Percentiles rank a stretch among this genome's conserved stretches.
These are phyloP conservation scores for Ridgeia piscesae DNA, from an alignment of 1,140 invertebrate genomes.

Conservation along the genomic window DNA sequence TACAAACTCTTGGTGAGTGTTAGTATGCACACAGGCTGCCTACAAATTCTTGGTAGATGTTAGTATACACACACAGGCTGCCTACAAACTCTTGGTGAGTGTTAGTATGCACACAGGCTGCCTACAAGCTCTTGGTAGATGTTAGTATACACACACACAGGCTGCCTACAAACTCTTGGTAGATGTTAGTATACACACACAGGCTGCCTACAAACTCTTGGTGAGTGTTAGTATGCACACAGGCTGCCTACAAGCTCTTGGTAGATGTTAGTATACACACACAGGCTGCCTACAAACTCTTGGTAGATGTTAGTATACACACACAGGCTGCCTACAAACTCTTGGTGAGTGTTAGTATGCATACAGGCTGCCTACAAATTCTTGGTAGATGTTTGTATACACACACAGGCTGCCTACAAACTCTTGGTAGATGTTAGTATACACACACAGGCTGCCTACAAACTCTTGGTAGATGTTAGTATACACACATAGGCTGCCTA, in stretches of 20 bases:
- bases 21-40: slow-evolving; percentile 74
- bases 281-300: too few species aligned
- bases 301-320: too few species aligned
- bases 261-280: too few species aligned
- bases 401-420: slow-evolving; percentile 89
- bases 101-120: slow-evolving; percentile 69
- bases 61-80: slow-evolving; percentile 73
- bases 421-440: slow-evolving; percentile 71
- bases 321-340: too few species aligned
- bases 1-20: too few species aligned
- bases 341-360: too few species aligned
- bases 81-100: slow-evolving; percentile 84
- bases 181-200: slow-evolving; percentile 58
- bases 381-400: slow-evolving; percentile 65
- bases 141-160: slow-evolving; percentile 62
- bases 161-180: slow-evolving; percentile 89
- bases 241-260: too few species aligned
- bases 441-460: slow-evolving; percentile 81
- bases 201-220: too few species aligned
- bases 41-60: slow-evolving; percentile 82
- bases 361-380: slow-evolving; percentile 89
- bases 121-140: slow-evolving; percentile 86
- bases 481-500: slow-evolving; percentile 75
- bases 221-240: too few species aligned
- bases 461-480: slow-evolving; percentile 77